Evolutionary conservation across 2,888 invertebrate genomes (phyloP), one percentile per base, ranked within the genome.

Genomic region (Hedychridium roseum): DNA sequence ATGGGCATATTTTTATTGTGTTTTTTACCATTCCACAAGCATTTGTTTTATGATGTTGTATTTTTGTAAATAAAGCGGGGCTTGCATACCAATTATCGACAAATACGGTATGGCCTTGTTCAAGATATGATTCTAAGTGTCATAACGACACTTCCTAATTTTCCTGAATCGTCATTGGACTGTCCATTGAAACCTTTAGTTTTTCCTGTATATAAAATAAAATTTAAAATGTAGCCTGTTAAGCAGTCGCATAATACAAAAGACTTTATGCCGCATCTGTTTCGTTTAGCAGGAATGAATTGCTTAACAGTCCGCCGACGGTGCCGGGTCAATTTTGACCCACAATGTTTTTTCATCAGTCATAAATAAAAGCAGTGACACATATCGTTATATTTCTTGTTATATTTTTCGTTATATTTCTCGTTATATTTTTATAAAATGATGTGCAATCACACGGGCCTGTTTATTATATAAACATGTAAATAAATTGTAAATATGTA

Each of bases 281-380:
- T 42, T 34, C 42, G 42, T 42, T 42, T 42, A 34, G 42, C 42
- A 21, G 32, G 42, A 34, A 32, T 42, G 11, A 32, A 42, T 42
- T 42, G 42, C 23, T 42, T 42, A 31, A n/a, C n/a, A n/a, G n/a
- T n/a, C n/a, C n/a, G n/a, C n/a, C n/a, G n/a, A n/a, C n/a, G n/a
- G n/a, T n/a, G n/a, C n/a, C n/a, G n/a, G n/a, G n/a, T n/a, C n/a
- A n/a, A n/a, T n/a, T n/a, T n/a, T n/a, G n/a, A n/a, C n/a, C n/a
- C n/a, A n/a, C n/a, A n/a, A n/a, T n/a, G n/a, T n/a, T n/a, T n/a
- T n/a, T n/a, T n/a, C n/a, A n/a, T n/a, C n/a, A n/a, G n/a, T n/a
- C n/a, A n/a, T n/a, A n/a, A n/a, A n/a, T n/a, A n/a, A n/a, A n/a
- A n/a, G n/a, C n/a, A n/a, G n/a, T n/a, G n/a, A n/a, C n/a, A n/a